These are phyloP conservation scores for Atta cephalotes DNA, from an alignment of 1,140 invertebrate genomes.

Conservation along the genomic window DNA sequence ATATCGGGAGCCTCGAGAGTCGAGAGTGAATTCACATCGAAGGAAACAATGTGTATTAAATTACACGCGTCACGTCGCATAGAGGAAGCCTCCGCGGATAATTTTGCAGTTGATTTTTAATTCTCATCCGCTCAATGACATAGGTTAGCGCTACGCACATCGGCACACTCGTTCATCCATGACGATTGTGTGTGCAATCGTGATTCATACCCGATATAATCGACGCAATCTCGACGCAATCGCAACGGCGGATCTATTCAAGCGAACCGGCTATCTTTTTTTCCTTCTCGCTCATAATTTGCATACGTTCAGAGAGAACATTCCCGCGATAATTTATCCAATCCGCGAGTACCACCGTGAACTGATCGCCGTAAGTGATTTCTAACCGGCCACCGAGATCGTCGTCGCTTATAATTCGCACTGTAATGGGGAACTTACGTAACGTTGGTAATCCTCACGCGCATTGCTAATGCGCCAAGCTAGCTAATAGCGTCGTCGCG, in stretches of 20 bases:
- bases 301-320: constrained; percentile 63
- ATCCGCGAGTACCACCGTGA: not conserved
- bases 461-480: constrained; percentile 18
- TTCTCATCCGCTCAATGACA: constrained; percentile 63
- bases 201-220: constrained; percentile 65
- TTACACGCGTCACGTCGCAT: constrained; percentile 48
- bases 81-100: constrained; percentile 33
- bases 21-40: constrained; percentile 27
- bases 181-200: constrained; percentile 44
- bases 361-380: constrained; percentile 62
- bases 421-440: constrained; percentile 46
- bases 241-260: constrained; percentile 41
- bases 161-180: constrained; percentile 52
- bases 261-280: constrained; percentile 14
- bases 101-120: constrained; percentile 37
- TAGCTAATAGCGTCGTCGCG: constrained; percentile 51
- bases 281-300: constrained; percentile 56
- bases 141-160: constrained; percentile 52
- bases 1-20: constrained; percentile 13
- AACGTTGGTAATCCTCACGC: constrained; percentile 54
- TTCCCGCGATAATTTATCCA: constrained; percentile 55
- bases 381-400: constrained; percentile 36
- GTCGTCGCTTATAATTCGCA: constrained; percentile 54
- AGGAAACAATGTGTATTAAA: constrained; percentile 59
- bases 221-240: constrained; percentile 59